Conservation (phyloP, 2,113 vertebrate species). For the Paradisaea rubra region DNA sequence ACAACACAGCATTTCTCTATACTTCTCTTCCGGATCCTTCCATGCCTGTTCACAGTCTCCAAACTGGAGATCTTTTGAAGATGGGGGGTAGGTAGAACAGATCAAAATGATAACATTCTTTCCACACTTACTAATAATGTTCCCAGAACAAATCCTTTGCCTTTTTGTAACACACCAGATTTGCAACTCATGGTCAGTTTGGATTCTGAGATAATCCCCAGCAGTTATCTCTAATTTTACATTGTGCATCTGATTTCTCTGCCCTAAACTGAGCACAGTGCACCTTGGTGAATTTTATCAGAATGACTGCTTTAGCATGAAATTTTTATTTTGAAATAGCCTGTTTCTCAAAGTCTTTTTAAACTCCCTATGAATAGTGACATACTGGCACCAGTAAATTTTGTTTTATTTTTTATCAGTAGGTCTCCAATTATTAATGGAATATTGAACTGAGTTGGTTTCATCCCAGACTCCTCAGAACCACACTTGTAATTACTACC, state of each 20-base stretch:
- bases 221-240: background rate
- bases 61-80: background rate
- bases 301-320: background rate
- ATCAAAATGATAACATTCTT: background rate
- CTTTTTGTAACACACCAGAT: background rate
- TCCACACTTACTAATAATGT: background rate
- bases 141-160: background rate
- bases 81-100: background rate
- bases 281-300: background rate
- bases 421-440: background rate
- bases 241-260: background rate
- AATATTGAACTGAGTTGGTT: background rate
- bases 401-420: background rate
- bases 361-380: background rate
- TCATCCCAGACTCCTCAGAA: background rate
- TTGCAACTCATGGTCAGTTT: background rate
- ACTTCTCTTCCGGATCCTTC: background rate
- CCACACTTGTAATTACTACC: background rate
- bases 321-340: background rate
- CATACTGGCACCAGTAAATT: background rate
- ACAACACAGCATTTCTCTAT: background rate
- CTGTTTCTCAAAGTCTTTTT: background rate
- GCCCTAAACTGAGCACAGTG: background rate
- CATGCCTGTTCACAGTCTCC: background rate
- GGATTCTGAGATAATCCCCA: background rate